phyloP scores from a whole-genome alignment of 2,113 vertebrate genomes.

The Pygoscelis adeliae region DNA sequence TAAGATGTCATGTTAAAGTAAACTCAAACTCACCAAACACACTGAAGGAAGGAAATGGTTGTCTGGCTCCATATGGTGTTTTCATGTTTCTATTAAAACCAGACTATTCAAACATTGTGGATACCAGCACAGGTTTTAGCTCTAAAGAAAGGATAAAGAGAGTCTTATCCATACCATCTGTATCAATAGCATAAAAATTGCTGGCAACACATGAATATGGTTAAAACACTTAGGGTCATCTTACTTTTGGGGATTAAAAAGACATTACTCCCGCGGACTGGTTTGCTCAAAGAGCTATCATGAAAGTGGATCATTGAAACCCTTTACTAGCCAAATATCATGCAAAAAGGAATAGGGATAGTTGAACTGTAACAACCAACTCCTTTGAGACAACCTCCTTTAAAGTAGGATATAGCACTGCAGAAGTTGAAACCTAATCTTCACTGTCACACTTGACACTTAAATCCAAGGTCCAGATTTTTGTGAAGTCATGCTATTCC shows the following conservation, averaged over 20 bases:
- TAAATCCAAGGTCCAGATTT: not conserved
- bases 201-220: not conserved
- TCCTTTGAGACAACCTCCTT: not conserved
- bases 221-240: constrained; percentile 42
- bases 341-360: not conserved
- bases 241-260: constrained; percentile 16
- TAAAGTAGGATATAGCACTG: not conserved
- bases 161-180: constrained; percentile 43
- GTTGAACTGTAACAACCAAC: not conserved
- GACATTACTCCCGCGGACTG: not conserved
- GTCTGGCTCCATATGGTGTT: constrained; percentile 53
- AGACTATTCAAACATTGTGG: constrained; percentile 43
- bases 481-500: not conserved
- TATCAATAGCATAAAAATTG: constrained; percentile 43
- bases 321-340: not conserved
- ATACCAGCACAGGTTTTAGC: constrained; percentile 27
- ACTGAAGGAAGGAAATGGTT: constrained; percentile 54
- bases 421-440: not conserved
- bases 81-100: constrained; percentile 66
- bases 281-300: not conserved
- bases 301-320: not conserved
- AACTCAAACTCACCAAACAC: constrained; percentile 48
- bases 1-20: constrained; percentile 67
- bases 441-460: not conserved
- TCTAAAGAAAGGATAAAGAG: constrained; percentile 7